Evolutionary conservation across 2,797 vertebrate species (phyloP).

Genomic region (Trematomus bernacchii): DNA sequence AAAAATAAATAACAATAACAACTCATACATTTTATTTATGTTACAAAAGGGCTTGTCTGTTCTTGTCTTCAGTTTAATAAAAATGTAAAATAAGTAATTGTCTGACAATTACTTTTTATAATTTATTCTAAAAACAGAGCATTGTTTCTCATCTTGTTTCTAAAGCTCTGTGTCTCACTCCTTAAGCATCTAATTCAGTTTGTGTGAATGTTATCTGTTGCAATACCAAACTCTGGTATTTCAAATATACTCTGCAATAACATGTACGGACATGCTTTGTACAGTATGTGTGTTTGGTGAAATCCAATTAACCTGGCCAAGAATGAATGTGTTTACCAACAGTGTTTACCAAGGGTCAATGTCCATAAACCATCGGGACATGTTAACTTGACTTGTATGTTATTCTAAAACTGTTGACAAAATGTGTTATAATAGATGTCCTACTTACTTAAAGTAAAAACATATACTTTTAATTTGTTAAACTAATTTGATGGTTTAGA

Average conservation of each 20-base stretch:
- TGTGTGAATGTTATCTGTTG: background rate
- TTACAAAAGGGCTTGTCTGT: too few relatives aligned
- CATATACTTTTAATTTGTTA: background rate
- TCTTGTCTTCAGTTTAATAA: background rate
- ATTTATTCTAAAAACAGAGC: background rate
- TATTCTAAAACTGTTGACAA: background rate
- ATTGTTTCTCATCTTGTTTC: background rate
- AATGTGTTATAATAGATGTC: background rate
- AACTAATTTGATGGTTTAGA: constrained; percentile 36
- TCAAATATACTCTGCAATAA: background rate
- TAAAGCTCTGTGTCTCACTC: background rate
- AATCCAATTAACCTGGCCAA: background rate
- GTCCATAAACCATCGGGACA: background rate
- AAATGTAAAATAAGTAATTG: too few relatives aligned
- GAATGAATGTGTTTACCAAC: background rate
- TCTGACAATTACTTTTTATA: background rate
- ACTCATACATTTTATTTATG: too few relatives aligned
- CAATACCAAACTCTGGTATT: background rate
- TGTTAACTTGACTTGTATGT: background rate
- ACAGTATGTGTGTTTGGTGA: background rate
- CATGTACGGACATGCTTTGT: background rate
- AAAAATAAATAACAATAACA: too few relatives aligned
- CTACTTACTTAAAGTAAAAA: background rate
- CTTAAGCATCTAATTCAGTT: background rate
- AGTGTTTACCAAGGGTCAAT: background rate